A percentile compares a stretch with the other conserved stretches of the same genome.
These are phyloP conservation scores for Microcebus murinus DNA, from an alignment of 2,113 vertebrate species.

Conservation along the genomic window DNA sequence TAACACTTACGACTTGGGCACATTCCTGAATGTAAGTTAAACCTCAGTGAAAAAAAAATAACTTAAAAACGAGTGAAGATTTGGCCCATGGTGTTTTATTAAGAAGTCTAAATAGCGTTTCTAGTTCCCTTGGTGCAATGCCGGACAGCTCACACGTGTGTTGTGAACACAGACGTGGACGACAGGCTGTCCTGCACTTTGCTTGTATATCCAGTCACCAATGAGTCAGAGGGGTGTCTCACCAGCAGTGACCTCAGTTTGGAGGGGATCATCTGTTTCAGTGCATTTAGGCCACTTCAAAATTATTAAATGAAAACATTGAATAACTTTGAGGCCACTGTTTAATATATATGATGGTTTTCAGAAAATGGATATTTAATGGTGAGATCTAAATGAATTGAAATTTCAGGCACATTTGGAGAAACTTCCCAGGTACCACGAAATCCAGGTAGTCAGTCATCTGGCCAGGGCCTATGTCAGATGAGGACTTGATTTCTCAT, in stretches of 20 bases:
- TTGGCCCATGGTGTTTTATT: not conserved
- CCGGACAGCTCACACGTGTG: not conserved
- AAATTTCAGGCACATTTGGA: not conserved
- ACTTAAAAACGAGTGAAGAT: not conserved
- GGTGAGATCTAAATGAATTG: not conserved
- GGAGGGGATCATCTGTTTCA: not conserved
- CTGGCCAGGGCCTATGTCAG: not conserved
- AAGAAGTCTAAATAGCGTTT: not conserved
- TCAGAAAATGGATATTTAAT: not conserved
- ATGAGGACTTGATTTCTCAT: not conserved
- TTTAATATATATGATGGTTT: not conserved
- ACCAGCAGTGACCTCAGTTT: not conserved
- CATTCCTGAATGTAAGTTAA: not conserved
- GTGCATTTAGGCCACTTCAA: not conserved
- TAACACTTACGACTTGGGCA: not conserved
- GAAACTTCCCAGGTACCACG: not conserved
- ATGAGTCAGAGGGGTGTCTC: not conserved
- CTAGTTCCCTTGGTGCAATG: not conserved
- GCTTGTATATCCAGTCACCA: not conserved
- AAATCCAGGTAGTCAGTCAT: not conserved
- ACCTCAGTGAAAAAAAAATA: not conserved
- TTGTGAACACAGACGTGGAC: rapidly evolving
- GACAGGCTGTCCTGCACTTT: rapidly evolving
- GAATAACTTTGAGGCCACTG: not conserved
- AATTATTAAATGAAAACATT: not conserved